Evolutionary conservation across 2,888 invertebrate species (phyloP), one percentile per base, ranked within the genome.

Genomic region (Melieria picta): DNA sequence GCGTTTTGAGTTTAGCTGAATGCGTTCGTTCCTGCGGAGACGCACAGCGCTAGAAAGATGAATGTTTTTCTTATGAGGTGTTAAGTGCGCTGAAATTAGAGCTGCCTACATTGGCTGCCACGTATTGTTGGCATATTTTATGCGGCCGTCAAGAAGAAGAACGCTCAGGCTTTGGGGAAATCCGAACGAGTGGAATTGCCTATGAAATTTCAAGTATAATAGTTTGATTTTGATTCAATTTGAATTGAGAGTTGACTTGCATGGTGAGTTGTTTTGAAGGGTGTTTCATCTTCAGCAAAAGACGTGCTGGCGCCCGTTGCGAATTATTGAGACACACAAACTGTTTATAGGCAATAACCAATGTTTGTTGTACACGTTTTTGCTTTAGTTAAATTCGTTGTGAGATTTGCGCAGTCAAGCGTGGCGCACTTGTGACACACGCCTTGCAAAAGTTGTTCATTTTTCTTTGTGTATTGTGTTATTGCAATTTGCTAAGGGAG

Each of bases 1-100:
- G 30, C 30, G 30, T 30, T 30, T 30, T 30, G 30, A 30, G 2
- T 30, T 30, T 30, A 30, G 30, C 30, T 30, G 30, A 30, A 3
- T 30, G 30, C 30, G 1, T 30, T 30, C 30, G 30, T 3, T 30
- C 3, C 30, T 30, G 30, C 3, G 30, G 30, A 30, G 30, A 30
- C 4, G 9, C 52, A 52, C 52, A 52, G 16, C 16, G 16, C 16
- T 16, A 16, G 45, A 48, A 68, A 73, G 69, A 71, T 65, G 64
- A 57, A 66, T 70, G 58, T 45, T 57, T 58, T 48, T 70, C 68
- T 75, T 65, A 76, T 72, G 65, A 76, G 79, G 83, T 82, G 83
- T 80, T 82, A 82, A 82, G 82, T 82, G 82, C 79, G 82, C 77
- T 80, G 79, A 80, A 81, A 82, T 82, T 82, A 81, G 81, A 82